Evolutionary conservation across 2,888 invertebrate species (phyloP), one percentile per base, ranked within the genome.

Genomic region (Hydrotaea cyrtoneurina): DNA sequence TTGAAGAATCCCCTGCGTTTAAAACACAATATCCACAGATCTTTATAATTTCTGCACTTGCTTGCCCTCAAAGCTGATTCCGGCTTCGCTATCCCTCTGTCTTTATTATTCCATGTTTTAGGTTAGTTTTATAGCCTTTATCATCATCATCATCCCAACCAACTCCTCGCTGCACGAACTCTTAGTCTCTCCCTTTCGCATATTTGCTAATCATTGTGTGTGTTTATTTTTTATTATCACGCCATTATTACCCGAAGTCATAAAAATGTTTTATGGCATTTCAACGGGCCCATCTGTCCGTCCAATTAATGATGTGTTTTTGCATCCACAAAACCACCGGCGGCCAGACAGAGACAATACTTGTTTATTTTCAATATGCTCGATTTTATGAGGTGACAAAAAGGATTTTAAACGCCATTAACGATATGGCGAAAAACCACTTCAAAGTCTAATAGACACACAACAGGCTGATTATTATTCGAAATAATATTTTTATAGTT

Each of bases 321-420:
- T 57, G 36, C 4, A 62, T 8, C n/a, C n/a, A 50, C 3, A 36
- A 19, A 55, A 59, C 59, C 21, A 26, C 2, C 26, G n/a, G 43
- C 15, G 7, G 43, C 10, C 10, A 36, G 3, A 31, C n/a, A n/a
- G n/a, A n/a, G 31, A 11, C 7, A 1, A 43, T 75, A 26, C 82
- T 82, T 85, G 79, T 82, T 85, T 79, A 36, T 79, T 85, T 79
- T 78, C 17, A 74, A 50, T 73, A 72, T 46, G 23, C 11, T 73
- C n/a, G 46, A 19, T 55, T 79, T 81, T 85, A 85, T 74, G 85
- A 82, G 79, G 81, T 85, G 85, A 53, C 81, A 85, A 82, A 75
- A 81, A 76, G 76, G 73, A 79, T 74, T 53, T 55, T 57, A 66
- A 69, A 46, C 46, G 43, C 23, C 69, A 26, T 19, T 43, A 21